Base-by-base conservation (phyloP, 2,888 invertebrate species). In the Cheilosia scutellata region DNA sequence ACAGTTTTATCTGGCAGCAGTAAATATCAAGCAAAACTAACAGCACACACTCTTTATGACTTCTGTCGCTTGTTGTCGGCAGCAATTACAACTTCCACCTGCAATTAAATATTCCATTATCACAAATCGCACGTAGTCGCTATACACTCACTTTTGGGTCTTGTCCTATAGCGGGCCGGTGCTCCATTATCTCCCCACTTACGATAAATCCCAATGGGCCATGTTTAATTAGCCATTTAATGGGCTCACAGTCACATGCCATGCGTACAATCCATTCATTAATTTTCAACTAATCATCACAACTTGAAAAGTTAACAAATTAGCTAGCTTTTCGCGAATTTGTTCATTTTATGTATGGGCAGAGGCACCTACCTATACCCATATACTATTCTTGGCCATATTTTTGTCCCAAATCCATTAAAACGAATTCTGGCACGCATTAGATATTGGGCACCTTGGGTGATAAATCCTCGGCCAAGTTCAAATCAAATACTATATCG, bases 41-140 rank as follows among this genome's bases (percentile, higher is more conserved):
- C 70, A 71, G 60, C 44, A 20, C 47, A 37, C 37, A 6, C 68
- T 72, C 74, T 83, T 83, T 79, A 76, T 66, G 75, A 65, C 60
- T 71, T 60, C 37, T 66, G 76, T 82, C 76, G 72, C 72, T 76
- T 66, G 57, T 86, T 77, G 71, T 68, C 68, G 44, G 40, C 62
- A 62, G 76, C 80, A 86, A 86, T 86, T 86, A 86, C 82, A 86
- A 86, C 68, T 86, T 86, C 82, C 82, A 82, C 72, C 66, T 86
- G 86, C 86, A 82, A 86, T 86, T 86, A 86, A 86, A 86, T 82
- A 86, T 86, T 86, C 86, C 86, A 86, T 86, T 86, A 86, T 82
- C 86, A 68, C 82, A 82, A 86, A 86, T 71, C 76, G 82, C 86
- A 86, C 82, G 86, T 82, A 82, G 40, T 70, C 66, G 37, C 25